Conservation (phyloP, 2,797 vertebrate genomes). For the Lepus townsendii region DNA sequence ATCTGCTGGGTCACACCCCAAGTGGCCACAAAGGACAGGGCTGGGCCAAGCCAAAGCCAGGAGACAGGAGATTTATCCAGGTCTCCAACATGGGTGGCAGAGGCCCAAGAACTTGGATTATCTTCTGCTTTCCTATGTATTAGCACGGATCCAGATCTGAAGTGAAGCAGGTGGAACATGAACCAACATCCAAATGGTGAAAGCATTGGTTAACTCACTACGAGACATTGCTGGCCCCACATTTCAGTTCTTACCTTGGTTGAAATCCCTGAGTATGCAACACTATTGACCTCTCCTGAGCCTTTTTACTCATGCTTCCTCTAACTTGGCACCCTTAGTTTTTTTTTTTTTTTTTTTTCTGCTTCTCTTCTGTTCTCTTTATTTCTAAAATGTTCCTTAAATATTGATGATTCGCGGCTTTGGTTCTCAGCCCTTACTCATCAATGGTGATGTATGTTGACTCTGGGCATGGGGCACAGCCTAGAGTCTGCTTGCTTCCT, state of each 20-base stretch:
- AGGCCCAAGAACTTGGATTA: too few relatives aligned
- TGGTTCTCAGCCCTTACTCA: background rate
- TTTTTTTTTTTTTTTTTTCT: background rate
- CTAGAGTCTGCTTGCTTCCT: background rate
- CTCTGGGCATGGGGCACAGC: background rate
- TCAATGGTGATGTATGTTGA: background rate
- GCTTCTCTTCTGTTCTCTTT: background rate
- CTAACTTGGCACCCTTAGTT: background rate
- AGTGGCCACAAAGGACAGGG: too few relatives aligned
- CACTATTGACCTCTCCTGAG: background rate
- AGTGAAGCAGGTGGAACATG: too few relatives aligned
- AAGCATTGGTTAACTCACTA: too few relatives aligned
- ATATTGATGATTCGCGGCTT: background rate
- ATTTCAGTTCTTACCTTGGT: background rate
- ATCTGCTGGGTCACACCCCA: too few relatives aligned
- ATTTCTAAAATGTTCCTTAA: background rate
- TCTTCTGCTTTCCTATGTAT: too few relatives aligned
- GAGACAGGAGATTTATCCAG: too few relatives aligned
- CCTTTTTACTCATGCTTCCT: background rate
- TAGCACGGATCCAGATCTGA: too few relatives aligned
- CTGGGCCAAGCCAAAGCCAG: too few relatives aligned
- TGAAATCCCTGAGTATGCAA: background rate
- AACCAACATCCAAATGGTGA: too few relatives aligned
- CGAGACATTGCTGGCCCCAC: too few relatives aligned
- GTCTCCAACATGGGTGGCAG: too few relatives aligned